Base-by-base conservation (phyloP, 2,113 vertebrate genomes). In the Micromys minutus region DNA sequence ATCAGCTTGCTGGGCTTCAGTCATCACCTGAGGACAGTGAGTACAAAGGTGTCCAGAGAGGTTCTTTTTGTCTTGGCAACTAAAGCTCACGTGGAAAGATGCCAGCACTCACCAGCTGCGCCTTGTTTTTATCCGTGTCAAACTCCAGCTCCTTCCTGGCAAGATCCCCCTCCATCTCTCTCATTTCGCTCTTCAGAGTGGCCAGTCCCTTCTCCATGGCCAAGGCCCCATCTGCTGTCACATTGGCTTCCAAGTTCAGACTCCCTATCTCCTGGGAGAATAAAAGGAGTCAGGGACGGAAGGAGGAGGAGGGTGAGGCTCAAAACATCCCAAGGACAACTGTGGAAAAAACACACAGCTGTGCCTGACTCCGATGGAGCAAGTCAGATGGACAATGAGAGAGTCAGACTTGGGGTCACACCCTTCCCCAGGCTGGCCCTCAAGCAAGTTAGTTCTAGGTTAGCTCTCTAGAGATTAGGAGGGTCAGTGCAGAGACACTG, bases 201-300 rank as follows among this genome's bases (percentile, higher is more conserved):
- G 98, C 97, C 94, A 99, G 97, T 7, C 97, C 98, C 90, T 98
- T 98, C 95, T 99, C 98, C 94, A 98, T 94, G 34, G 97, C 95
- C 0, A 99, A 98, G 90, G 98, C 97, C 0, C 98, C 96, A 4
- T 99, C 98, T 1, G 98, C 98, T 0, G 98, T 98, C 97, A 85
- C 97, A 42, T 99, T 99, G 94, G 98, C 98, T 93, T 99, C 98
- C 76, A 97, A 93, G 80, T 92, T 98, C 97, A 99, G 97, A 87
- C 2, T 90, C 5, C 91, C 80, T 50, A 99, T 98, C 76, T 99
- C 98, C 98, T 99, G 69, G 75, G 92, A 93, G 96, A 75, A 81
- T 52, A 88, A 96, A 97, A 91, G 65, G 63, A 96, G 97, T 96
- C 96, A 97, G 79, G 81, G 89, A 92, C 5, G 45, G 92, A 95